Evolutionary conservation across 2,797 vertebrate genomes (phyloP), one percentile per base, ranked within the genome.

Genomic region (Phyllotis vaccarum): DNA sequence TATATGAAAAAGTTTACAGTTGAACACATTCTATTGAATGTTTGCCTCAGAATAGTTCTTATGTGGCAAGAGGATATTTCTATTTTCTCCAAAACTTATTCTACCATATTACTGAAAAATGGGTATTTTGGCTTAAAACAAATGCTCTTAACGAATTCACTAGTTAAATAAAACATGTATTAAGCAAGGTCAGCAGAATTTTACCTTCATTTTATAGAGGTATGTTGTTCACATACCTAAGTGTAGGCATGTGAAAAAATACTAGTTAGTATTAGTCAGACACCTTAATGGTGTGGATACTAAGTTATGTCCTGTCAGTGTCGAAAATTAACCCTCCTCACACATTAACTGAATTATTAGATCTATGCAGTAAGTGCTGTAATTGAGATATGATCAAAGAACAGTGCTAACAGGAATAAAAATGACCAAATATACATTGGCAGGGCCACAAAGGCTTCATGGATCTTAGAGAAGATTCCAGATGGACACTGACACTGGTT

Each of bases 101-200:
- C 58, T 1, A 62, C 52, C 5, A 5, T 64, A 31, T 90, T 93
- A n/a, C 24, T 2, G 85, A 49, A 75, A 80, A 43, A 86, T 89
- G 93, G n/a, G 90, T 95, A 87, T 72, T 95, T 91, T 95, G 31
- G 54, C n/a, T 68, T 66, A 49, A n/a, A 86, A 85, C n/a, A 75
- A 58, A 56, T 86, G 34, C 64, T 64, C 37, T 49, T 78, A 49
- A 89, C 62, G 21, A 34, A 49, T 78, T 78, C 5, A 78, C 13
- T 95, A 89, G 14, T 88, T 90, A 96, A 89, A 54, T 93, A 12
- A 95, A 75, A 54, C 52, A 1, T 52, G 6, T 86, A 16, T 14
- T 97, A 34, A 66, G 27, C 19, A 21, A 76, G 85, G 27, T 81
- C 49, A 62, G 56, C n/a, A 89, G 79, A 79, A 60, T 76, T 72